These are phyloP conservation scores for Dasyprocta punctata DNA, from an alignment of 2,113 vertebrate genomes.

Conservation along the genomic window DNA sequence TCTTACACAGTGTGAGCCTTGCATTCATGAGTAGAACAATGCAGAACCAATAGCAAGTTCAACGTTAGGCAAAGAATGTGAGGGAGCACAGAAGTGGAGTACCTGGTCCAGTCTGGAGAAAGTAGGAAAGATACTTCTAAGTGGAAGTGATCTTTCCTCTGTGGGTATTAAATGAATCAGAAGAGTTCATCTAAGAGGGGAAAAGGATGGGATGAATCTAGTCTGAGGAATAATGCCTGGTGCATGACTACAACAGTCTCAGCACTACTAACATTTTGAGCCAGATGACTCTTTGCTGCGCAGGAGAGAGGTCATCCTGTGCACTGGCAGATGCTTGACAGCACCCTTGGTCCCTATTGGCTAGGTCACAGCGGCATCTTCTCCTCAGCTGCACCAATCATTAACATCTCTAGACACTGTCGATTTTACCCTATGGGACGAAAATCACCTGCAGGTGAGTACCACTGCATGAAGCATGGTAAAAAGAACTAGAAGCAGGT, in stretches of 20 bases:
- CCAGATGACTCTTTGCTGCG: neutral
- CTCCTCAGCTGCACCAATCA: neutral
- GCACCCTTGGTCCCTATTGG: neutral
- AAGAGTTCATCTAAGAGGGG: neutral
- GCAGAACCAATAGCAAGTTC: neutral
- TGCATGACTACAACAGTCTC: neutral
- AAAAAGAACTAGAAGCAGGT: neutral
- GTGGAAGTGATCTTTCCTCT: neutral
- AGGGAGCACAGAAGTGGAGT: neutral
- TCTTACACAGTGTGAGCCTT: neutral
- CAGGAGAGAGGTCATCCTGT: neutral
- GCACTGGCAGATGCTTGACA: neutral
- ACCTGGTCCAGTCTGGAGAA: neutral
- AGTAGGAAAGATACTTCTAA: neutral
- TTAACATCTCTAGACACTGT: neutral
- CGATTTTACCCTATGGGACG: neutral
- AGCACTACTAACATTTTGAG: neutral
- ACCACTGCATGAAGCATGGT: neutral
- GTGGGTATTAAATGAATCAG: neutral
- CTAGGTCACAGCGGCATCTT: neutral
- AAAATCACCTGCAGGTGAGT: accelerated
- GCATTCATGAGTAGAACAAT: neutral
- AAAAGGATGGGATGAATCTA: neutral
- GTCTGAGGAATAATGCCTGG: neutral
- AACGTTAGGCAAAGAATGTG: neutral